Percentiles rank a stretch among this genome's conserved stretches.
Evolutionary conservation across 2,113 vertebrate genomes (phyloP).

Genomic region (Tympanuchus pallidicinctus): DNA sequence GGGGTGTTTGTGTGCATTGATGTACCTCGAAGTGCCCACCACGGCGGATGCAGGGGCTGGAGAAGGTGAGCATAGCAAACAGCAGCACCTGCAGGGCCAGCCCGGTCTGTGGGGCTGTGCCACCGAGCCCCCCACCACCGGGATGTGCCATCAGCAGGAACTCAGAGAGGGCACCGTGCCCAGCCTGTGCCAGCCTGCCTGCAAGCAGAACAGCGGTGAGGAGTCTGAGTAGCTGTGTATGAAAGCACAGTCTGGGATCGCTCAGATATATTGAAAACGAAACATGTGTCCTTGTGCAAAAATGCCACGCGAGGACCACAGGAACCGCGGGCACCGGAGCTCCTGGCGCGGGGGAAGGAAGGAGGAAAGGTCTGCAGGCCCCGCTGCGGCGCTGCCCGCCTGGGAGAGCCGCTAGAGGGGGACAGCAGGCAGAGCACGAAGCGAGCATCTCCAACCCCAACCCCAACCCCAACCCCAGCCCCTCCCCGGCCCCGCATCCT

Average conservation of each 20-base stretch:
- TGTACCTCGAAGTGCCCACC: slow-evolving; percentile 89
- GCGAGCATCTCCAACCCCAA: no score
- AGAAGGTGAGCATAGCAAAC: slow-evolving; percentile 82
- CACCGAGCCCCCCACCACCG: slow-evolving; percentile 82
- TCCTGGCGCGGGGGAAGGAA: no score
- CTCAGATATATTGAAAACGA: fast-evolving
- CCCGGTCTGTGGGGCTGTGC: slow-evolving; percentile 78
- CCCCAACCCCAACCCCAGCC: neutral
- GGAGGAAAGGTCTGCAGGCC: no score
- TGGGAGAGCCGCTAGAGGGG: neutral
- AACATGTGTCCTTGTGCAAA: neutral
- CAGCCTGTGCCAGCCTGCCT: slow-evolving; percentile 66
- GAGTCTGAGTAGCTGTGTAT: neutral
- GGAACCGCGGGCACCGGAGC: neutral
- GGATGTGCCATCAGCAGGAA: slow-evolving; percentile 82
- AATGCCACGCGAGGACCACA: neutral
- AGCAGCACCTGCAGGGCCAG: slow-evolving; percentile 82
- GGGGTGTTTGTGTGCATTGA: neutral
- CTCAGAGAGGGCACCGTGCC: slow-evolving; percentile 77
- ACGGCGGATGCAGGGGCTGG: slow-evolving; percentile 84
- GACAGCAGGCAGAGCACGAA: neutral
- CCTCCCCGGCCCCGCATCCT: neutral
- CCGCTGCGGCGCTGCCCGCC: no score
- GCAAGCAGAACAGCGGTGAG: neutral
- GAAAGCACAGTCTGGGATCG: neutral